Percentiles rank a stretch among this genome's conserved stretches.
phyloP scores from a whole-genome alignment of 1,140 invertebrate species.

The Scylla paramamosain region DNA sequence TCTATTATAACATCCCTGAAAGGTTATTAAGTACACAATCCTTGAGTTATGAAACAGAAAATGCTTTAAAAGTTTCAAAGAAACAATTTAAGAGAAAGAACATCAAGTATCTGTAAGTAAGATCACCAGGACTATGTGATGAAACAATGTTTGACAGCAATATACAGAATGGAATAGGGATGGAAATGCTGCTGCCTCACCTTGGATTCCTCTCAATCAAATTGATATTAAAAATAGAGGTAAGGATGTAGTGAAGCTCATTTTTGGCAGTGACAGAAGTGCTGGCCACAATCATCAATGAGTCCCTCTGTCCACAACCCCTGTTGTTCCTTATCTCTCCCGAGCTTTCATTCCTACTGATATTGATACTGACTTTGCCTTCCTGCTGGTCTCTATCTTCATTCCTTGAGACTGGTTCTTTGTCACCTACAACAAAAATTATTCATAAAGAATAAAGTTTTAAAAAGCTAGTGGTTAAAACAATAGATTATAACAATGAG shows the following conservation, averaged over 20 bases:
- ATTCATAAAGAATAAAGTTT: background rate
- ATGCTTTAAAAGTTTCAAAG: too few species aligned
- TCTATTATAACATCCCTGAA: conserved; percentile 47
- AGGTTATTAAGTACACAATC: background rate
- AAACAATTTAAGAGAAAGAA: background rate
- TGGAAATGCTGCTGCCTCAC: background rate
- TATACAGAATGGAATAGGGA: too few species aligned
- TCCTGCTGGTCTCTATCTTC: background rate
- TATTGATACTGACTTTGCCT: background rate
- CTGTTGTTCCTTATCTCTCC: background rate
- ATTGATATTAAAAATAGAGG: conserved; percentile 57
- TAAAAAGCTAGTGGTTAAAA: too few species aligned
- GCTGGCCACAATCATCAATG: conserved; percentile 35
- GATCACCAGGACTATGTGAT: too few species aligned
- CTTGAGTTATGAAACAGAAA: too few species aligned
- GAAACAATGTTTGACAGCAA: too few species aligned
- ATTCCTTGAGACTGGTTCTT: background rate
- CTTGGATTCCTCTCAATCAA: conserved; percentile 61
- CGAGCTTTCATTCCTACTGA: background rate
- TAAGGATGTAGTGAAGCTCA: conserved; percentile 68
- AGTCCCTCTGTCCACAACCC: background rate
- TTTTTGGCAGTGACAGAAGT: conserved; percentile 44
- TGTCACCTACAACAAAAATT: background rate
- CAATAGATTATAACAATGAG: too few species aligned
- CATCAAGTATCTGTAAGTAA: too few species aligned